A percentile compares a stretch with the other conserved stretches of the same genome.
phyloP scores from a whole-genome alignment of 1,140 invertebrate species.

The Drosophila kepulauana region DNA sequence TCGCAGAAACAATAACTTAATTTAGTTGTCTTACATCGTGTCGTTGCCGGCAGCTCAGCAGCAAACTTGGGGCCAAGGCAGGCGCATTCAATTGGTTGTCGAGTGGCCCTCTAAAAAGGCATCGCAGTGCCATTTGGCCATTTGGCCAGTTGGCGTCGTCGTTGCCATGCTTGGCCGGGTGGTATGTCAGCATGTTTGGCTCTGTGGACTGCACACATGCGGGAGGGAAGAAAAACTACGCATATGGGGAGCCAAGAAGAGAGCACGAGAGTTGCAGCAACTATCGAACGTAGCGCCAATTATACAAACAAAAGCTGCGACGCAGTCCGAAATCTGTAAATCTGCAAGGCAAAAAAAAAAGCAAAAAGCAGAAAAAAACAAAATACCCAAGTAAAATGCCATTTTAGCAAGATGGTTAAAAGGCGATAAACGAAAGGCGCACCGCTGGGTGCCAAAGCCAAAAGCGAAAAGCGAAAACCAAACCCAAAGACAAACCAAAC shows the following conservation, averaged over 20 bases:
- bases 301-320: constrained; percentile 57
- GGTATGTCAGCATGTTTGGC: constrained; percentile 53
- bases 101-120: constrained; percentile 6
- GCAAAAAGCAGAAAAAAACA: constrained; percentile 9
- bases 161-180: constrained; percentile 55
- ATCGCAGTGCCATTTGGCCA: too few species aligned
- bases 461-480: constrained; percentile 43
- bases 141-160: too few species aligned
- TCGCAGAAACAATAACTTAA: constrained; percentile 74
- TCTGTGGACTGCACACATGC: constrained; percentile 10
- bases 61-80: constrained; percentile 26
- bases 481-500: constrained; percentile 33
- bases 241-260: constrained; percentile 51
- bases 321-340: constrained; percentile 63
- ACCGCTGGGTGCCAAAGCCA: constrained; percentile 62
- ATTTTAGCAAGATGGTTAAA: constrained; percentile 68
- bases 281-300: constrained; percentile 66
- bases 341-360: constrained; percentile 49
- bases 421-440: constrained; percentile 56
- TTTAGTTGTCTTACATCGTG: constrained; percentile 81
- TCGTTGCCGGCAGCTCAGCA: constrained; percentile 61
- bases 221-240: constrained; percentile 32
- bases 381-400: constrained; percentile 62
- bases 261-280: constrained; percentile 4
- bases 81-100: background rate